These are phyloP conservation scores for Cryptocheilus praepositus DNA, from an alignment of 2,888 invertebrate species.

Conservation along the genomic window DNA sequence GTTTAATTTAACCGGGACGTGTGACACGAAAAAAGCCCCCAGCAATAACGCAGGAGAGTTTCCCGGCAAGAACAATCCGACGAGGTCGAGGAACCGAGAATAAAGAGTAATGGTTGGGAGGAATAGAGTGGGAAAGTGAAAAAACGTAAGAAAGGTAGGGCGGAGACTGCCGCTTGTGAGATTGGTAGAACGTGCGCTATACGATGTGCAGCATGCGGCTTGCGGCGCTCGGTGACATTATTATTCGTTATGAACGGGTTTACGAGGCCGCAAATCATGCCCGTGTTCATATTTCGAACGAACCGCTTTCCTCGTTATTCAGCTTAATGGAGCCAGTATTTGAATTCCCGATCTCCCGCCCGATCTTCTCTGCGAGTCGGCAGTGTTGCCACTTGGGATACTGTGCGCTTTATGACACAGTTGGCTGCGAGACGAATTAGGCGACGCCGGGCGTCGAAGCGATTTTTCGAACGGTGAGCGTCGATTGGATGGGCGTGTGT, in stretches of 20 bases:
- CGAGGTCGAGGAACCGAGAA: too few species aligned
- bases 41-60: constrained; percentile 72
- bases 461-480: too few species aligned
- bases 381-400: neutral
- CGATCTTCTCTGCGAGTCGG: constrained; percentile 9
- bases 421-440: too few species aligned
- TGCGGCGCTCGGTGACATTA: constrained; percentile 70
- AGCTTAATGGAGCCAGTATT: constrained; percentile 73
- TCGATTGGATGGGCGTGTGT: too few species aligned
- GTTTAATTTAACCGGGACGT: constrained; percentile 72
- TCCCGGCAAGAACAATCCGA: constrained; percentile 34
- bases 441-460: too few species aligned
- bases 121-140: neutral
- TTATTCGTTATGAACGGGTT: constrained; percentile 75
- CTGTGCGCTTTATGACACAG: too few species aligned
- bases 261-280: constrained; percentile 75
- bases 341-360: constrained; percentile 72
- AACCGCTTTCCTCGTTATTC: constrained; percentile 73
- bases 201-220: too few species aligned
- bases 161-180: constrained; percentile 19
- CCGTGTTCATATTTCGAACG: constrained; percentile 75
- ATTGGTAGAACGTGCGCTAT: too few species aligned
- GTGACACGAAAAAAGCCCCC: constrained; percentile 71
- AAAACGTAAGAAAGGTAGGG: constrained; percentile 12
- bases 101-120: too few species aligned